Percentiles rank a stretch among this genome's conserved stretches.
Evolutionary conservation across 2,888 invertebrate species (phyloP).

Genomic region (Brachynemurus nebulosus): DNA sequence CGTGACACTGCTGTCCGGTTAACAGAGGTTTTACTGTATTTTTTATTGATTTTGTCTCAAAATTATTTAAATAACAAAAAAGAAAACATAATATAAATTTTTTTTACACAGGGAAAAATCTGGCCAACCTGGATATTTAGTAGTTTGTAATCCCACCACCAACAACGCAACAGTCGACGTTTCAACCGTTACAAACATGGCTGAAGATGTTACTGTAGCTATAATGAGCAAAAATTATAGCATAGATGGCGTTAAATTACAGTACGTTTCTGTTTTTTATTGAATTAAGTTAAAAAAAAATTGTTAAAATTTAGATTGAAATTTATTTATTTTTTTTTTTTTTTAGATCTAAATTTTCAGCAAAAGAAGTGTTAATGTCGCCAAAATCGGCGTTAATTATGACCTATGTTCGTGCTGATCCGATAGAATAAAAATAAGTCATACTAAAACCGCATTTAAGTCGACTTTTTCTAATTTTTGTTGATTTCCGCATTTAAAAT

Average conservation of each 20-base stretch:
- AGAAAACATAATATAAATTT: background rate
- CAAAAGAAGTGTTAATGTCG: slow-evolving; percentile 42
- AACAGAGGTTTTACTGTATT: too few species aligned
- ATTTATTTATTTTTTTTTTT: slow-evolving; percentile 16
- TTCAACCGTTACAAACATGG: slow-evolving; percentile 34
- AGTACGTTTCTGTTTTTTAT: slow-evolving; percentile 28
- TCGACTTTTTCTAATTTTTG: too few species aligned
- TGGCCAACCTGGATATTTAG: slow-evolving; percentile 62
- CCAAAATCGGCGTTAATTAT: slow-evolving; percentile 49
- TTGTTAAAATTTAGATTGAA: slow-evolving; percentile 12
- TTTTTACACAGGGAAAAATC: slow-evolving; percentile 44
- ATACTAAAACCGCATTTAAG: too few species aligned
- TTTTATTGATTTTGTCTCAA: too few species aligned
- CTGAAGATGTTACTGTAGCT: slow-evolving; percentile 46
- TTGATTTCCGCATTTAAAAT: too few species aligned
- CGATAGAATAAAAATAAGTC: too few species aligned
- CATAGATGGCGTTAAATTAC: slow-evolving; percentile 29
- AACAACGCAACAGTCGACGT: slow-evolving; percentile 40
- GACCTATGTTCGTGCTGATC: slow-evolving; percentile 48
- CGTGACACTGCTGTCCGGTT: too few species aligned
- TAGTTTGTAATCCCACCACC: slow-evolving; percentile 50
- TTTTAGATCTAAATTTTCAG: slow-evolving; percentile 43
- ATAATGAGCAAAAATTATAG: slow-evolving; percentile 38
- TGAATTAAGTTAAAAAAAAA: too few species aligned
- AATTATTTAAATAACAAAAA: too few species aligned